Evolutionary conservation across 2,113 vertebrate species (phyloP).

Genomic region (Myotis brandtii): DNA sequence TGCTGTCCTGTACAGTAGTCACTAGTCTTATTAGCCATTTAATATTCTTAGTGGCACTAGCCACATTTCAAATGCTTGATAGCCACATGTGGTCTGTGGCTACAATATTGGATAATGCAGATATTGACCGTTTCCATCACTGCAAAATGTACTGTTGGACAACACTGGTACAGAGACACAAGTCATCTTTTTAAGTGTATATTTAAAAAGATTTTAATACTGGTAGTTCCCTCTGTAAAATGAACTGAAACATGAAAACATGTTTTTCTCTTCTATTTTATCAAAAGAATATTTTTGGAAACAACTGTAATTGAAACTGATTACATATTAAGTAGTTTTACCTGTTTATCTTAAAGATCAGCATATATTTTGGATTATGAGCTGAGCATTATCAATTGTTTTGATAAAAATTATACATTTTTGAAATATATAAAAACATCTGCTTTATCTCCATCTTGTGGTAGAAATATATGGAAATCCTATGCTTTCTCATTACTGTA

Average conservation of each 20-base stretch:
- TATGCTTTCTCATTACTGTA: background rate
- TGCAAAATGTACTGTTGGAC: background rate
- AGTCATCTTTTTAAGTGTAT: background rate
- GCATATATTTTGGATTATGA: constrained; percentile 45
- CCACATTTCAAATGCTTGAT: background rate
- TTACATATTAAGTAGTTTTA: background rate
- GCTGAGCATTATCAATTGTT: background rate
- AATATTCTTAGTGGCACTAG: background rate
- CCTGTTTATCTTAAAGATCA: background rate
- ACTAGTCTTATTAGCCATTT: background rate
- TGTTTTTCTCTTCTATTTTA: constrained; percentile 10
- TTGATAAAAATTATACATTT: constrained; percentile 17
- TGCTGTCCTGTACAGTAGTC: background rate
- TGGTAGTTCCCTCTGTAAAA: constrained; percentile 4
- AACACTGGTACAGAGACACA: background rate
- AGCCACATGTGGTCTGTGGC: background rate
- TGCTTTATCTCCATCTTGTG: constrained; percentile 84
- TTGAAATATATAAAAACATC: constrained; percentile 42
- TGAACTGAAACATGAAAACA: background rate
- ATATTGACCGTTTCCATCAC: background rate
- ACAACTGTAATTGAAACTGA: background rate
- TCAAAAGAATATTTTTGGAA: constrained; percentile 57
- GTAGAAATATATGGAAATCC: constrained; percentile 51
- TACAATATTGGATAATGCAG: background rate
- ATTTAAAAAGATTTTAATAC: background rate